A percentile compares a stretch with the other conserved stretches of the same genome.
Conservation (phyloP, 2,888 invertebrate species). For the Noctua janthina region DNA sequence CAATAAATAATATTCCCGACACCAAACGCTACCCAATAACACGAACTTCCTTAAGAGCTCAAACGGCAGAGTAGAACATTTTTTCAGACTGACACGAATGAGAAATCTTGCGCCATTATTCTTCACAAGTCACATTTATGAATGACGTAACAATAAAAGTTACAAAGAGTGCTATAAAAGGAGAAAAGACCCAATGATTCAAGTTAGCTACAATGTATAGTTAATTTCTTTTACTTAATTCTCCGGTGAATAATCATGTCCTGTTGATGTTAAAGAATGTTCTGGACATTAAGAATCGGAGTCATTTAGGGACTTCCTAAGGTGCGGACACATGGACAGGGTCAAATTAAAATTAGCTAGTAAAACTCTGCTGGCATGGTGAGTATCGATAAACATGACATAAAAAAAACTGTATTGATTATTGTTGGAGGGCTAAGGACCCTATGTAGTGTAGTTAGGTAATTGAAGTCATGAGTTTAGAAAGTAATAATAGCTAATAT, state of each 20-base stretch:
- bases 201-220: constrained; percentile 34
- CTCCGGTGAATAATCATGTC: constrained; percentile 37
- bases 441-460: not conserved
- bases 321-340: not conserved
- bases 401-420: not conserved
- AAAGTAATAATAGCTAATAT: not conserved
- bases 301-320: constrained; percentile 12
- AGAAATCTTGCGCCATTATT: constrained; percentile 49
- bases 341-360: not conserved
- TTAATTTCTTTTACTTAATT: constrained; percentile 37
- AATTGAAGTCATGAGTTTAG: not conserved
- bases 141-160: constrained; percentile 59
- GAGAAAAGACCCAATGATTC: constrained; percentile 49
- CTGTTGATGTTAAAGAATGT: constrained; percentile 27
- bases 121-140: constrained; percentile 52
- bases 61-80: constrained; percentile 26
- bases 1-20: constrained; percentile 42
- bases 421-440: not conserved
- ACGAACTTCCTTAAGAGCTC: constrained; percentile 24
- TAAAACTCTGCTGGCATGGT: not conserved
- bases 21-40: constrained; percentile 36
- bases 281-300: constrained; percentile 6
- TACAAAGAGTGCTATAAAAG: constrained; percentile 39
- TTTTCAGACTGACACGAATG: constrained; percentile 27
- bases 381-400: not conserved